Percentiles rank a stretch among this genome's conserved stretches.
Evolutionary conservation across 1,140 invertebrate species (phyloP).

Genomic region (Procambarus virginalis): DNA sequence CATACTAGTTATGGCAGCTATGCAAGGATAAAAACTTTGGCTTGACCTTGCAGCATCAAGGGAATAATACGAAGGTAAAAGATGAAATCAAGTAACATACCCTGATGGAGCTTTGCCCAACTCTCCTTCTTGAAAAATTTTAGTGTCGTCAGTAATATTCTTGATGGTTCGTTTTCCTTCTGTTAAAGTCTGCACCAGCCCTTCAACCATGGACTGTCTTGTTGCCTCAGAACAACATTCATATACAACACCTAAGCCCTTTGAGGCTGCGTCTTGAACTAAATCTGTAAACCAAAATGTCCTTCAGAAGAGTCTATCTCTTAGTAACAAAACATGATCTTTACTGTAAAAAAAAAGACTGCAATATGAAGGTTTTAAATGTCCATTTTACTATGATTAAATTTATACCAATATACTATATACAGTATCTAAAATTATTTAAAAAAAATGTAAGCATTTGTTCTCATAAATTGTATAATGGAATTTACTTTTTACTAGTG

Average conservation of each 20-base stretch:
- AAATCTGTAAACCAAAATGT: slow-evolving; percentile 75
- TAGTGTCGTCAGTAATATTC: slow-evolving; percentile 84
- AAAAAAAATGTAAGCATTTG: too few species aligned
- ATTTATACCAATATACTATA: too few species aligned
- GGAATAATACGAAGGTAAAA: background rate
- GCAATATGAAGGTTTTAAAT: too few species aligned
- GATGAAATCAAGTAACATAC: slow-evolving; percentile 74
- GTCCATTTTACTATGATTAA: too few species aligned
- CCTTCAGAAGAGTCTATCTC: too few species aligned
- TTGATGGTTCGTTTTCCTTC: slow-evolving; percentile 82
- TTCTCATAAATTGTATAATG: too few species aligned
- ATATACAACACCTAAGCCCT: slow-evolving; percentile 91
- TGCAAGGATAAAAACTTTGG: too few species aligned
- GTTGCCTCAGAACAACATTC: slow-evolving; percentile 83
- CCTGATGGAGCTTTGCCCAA: slow-evolving; percentile 89
- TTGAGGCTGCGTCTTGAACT: slow-evolving; percentile 93
- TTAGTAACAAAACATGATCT: too few species aligned
- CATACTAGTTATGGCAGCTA: too few species aligned
- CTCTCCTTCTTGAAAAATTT: slow-evolving; percentile 90
- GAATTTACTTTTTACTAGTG: too few species aligned
- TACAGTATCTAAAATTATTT: too few species aligned
- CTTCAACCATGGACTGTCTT: slow-evolving; percentile 83
- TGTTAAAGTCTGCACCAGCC: slow-evolving; percentile 87
- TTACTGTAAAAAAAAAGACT: too few species aligned
- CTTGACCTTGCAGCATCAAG: background rate